Evolutionary conservation across 2,888 invertebrate genomes (phyloP).

Genomic region (Lissocephala sabroskyi): DNA sequence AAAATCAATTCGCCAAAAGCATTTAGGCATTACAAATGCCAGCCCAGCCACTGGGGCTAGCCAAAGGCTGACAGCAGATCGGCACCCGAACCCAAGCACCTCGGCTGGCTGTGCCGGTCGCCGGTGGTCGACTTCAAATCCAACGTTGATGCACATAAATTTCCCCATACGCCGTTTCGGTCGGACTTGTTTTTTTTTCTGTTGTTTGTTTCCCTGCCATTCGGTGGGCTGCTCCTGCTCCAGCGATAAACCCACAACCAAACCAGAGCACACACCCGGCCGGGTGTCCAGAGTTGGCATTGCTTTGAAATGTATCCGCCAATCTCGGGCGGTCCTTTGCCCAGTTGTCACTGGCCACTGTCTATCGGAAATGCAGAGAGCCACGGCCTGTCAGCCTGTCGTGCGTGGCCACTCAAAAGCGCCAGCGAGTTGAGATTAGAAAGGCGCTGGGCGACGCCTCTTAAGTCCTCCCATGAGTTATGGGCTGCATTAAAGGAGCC

Average conservation of each 20-base stretch:
- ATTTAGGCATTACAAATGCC: slow-evolving; percentile 70
- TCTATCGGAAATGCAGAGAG: slow-evolving; percentile 27
- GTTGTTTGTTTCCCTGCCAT: slow-evolving; percentile 11
- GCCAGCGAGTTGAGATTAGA: slow-evolving; percentile 51
- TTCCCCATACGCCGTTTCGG: no score
- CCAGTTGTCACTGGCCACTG: slow-evolving; percentile 8
- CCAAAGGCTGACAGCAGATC: slow-evolving; percentile 30
- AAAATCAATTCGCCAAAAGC: slow-evolving; percentile 72
- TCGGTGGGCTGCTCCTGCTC: slow-evolving; percentile 23
- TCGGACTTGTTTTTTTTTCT: slow-evolving; percentile 29
- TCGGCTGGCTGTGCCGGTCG: not conserved
- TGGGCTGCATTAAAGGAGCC: slow-evolving; percentile 51
- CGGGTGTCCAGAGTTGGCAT: slow-evolving; percentile 39
- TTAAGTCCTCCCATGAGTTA: slow-evolving; percentile 56
- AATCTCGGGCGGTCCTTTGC: slow-evolving; percentile 38
- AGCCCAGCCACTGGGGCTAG: slow-evolving; percentile 43
- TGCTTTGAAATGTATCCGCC: slow-evolving; percentile 63
- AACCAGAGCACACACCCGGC: slow-evolving; percentile 29
- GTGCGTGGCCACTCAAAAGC: slow-evolving; percentile 50
- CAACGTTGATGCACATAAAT: slow-evolving; percentile 69
- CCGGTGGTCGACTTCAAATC: slow-evolving; percentile 62
- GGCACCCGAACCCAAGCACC: not conserved
- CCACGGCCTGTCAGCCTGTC: slow-evolving; percentile 29
- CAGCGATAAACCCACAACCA: slow-evolving; percentile 61
- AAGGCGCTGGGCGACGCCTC: slow-evolving; percentile 32